Evolutionary conservation across 2,888 invertebrate species (phyloP), one percentile per base, ranked within the genome.

Genomic region (Sesamia inferens): DNA sequence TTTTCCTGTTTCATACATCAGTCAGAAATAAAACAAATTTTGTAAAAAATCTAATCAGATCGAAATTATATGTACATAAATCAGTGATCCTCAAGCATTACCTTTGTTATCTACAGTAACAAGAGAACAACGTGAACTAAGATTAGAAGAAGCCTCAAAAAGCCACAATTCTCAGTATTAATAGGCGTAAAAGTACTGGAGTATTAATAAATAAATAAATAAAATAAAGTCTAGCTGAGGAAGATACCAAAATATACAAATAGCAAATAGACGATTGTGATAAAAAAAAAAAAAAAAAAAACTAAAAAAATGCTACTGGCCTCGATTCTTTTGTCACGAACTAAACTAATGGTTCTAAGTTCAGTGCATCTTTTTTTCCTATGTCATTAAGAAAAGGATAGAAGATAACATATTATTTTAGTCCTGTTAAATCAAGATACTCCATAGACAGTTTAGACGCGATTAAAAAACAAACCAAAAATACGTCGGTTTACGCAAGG

Each of bases 131-230:
- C 13, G 47, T n/a, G 13, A 42, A n/a, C 39, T n/a, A 74, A 13
- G 51, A 44, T 74, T 31, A 59, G 48, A 57, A 47, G 81, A 80
- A 74, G 16, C 31, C 22, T 22, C 11, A 42, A 48, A n/a, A 62
- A 48, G 48, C 14, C 22, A 13, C 42, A 55, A 68, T 54, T 19
- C 71, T 42, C 19, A 10, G 69, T 19, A 64, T 59, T 48, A 71
- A 68, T 47, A 19, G 24, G 31, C 55, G 77, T 47, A 22, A 19
- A 31, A 31, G 44, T n/a, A 22, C 24, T 75, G 44, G 19, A 55
- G 66, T 58, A 58, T 48, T 48, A 55, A 62, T 71, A 74, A 68
- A 81, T 62, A 76, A 73, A 64, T 68, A 77, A 76, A 68, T 39
- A 31, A 31, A 1, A 63, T 24, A 42, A 11, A 47, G 77, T 69